Evolutionary conservation across 2,888 invertebrate species (phyloP).

Genomic region (Zeuzera pyrina): DNA sequence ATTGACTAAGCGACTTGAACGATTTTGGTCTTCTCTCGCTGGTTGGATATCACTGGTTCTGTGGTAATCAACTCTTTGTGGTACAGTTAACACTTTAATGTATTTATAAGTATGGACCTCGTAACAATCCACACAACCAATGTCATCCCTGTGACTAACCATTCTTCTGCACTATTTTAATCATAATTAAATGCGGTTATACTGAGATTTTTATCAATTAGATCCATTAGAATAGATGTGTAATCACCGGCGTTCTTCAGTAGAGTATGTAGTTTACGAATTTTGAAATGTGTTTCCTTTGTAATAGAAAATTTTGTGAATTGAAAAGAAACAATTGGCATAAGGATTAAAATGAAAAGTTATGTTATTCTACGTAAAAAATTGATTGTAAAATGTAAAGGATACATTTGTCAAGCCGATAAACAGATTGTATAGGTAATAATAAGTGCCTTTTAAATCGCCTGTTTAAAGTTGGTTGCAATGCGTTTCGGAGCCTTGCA

Average conservation of each 20-base stretch:
- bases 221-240: background rate
- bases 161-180: slow-evolving; percentile 46
- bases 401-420: no score
- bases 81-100: slow-evolving; percentile 35
- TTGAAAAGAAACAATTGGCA: no score
- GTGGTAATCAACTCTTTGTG: slow-evolving; percentile 33
- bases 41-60: slow-evolving; percentile 42
- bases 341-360: no score
- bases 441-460: slow-evolving; percentile 19
- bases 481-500: slow-evolving; percentile 47
- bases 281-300: no score
- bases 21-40: slow-evolving; percentile 40
- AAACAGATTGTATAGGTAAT: no score
- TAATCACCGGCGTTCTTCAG: no score
- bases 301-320: no score
- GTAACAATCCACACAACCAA: slow-evolving; percentile 48
- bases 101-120: slow-evolving; percentile 34
- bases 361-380: no score
- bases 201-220: background rate
- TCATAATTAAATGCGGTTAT: background rate
- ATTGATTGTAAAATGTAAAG: no score
- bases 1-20: slow-evolving; percentile 44
- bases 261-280: no score
- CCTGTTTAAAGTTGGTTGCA: slow-evolving; percentile 31
- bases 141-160: slow-evolving; percentile 67